Evolutionary conservation across 2,888 invertebrate species (phyloP), one percentile per base, ranked within the genome.

Genomic region (Caenorhabditis uteleia): DNA sequence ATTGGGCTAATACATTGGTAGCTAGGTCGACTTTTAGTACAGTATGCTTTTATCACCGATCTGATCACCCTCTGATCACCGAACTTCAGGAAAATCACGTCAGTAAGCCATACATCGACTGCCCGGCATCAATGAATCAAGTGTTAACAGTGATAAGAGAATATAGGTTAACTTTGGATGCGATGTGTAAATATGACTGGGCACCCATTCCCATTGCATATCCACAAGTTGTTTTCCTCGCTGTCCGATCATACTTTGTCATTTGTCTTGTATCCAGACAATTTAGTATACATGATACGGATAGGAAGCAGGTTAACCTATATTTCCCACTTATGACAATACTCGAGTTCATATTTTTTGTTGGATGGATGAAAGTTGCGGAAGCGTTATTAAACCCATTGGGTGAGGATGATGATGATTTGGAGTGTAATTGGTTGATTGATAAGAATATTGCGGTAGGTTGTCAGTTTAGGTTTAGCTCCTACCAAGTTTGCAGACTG

Each of bases 321-420:
- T 33, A 36, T 1, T 43, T 77, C 14, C 77, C 77, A 2, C 16
- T 77, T 23, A 73, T 59, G 58, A 73, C 73, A 3, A 31, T 69
- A 1, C 46, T 70, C 12, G 62, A 74, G 33, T 74, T 74, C 49
- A 14, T 74, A 16, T 64, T 74, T 34, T 67, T 59, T 10, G 56
- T 70, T 16, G 61, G 66, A 12, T 64, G 58, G 57, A 57, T 45
- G 57, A 45, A 77, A 43, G 77, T 77, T 12, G 77, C 77, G 3
- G 77, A 78, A 40, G 76, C 77, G 18, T 50, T 77, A 29, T 60
- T 77, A 23, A 78, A 78, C 53, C 77, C 77, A 2, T 34, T 77
- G 14, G 77, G 77, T 12, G 75, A 76, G 40, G 77, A 77, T 43
- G 77, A 77, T 38, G 77, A 77, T 49, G 77, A 77, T 48, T 49